These are phyloP conservation scores for Phaethon lepturus DNA, from an alignment of 2,113 vertebrate genomes.

Conservation along the genomic window DNA sequence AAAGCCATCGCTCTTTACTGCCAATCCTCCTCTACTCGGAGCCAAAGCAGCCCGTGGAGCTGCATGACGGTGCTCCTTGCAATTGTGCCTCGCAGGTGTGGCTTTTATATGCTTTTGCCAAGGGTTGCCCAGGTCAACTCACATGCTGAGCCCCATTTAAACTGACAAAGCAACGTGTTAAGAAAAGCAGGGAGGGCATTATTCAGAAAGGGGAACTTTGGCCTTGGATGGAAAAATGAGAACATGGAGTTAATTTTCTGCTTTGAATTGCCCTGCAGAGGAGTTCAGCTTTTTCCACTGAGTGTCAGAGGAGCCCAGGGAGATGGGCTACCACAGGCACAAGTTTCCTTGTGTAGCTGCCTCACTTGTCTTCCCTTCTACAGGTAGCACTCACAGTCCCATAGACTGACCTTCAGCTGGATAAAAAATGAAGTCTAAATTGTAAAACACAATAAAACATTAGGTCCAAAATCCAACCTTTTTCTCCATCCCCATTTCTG, in stretches of 20 bases:
- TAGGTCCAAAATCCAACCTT: neutral
- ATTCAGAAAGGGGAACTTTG: neutral
- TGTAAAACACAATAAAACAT: neutral
- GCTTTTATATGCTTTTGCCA: neutral
- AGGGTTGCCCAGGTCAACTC: neutral
- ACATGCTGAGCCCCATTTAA: neutral
- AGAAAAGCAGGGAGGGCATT: neutral
- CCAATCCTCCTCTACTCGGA: neutral
- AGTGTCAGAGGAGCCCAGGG: neutral
- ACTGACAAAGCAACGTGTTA: neutral
- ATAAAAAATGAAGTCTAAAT: neutral
- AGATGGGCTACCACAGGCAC: accelerated
- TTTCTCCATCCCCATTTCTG: neutral
- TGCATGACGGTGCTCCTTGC: neutral
- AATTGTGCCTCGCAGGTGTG: neutral
- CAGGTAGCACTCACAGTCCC: neutral
- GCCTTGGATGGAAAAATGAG: neutral
- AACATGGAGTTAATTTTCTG: neutral
- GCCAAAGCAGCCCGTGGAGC: neutral
- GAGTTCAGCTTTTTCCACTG: neutral
- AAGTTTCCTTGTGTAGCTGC: neutral
- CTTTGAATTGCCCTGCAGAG: neutral
- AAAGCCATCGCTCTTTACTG: slow-evolving; percentile 1
- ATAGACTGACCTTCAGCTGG: neutral
- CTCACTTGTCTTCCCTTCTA: neutral